A percentile compares a stretch with the other conserved stretches of the same genome.
Conservation (phyloP, 2,888 invertebrate species). For the Epirrhoe tristata region DNA sequence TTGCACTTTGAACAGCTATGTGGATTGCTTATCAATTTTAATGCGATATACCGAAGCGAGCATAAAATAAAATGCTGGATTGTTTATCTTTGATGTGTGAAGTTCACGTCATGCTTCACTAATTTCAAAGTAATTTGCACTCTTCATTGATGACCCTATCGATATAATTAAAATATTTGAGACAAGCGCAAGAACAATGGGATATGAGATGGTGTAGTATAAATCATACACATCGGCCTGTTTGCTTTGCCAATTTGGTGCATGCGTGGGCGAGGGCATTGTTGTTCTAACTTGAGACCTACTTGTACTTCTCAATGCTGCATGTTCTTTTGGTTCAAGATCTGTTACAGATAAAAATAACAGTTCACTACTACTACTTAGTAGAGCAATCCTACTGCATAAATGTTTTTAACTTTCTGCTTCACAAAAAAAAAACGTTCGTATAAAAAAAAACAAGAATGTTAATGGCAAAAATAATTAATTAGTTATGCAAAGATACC, state of each 20-base stretch:
- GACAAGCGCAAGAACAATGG: constrained; percentile 7
- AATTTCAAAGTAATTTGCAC: neutral
- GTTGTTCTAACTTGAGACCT: constrained; percentile 44
- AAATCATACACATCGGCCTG: constrained; percentile 50
- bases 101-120: neutral
- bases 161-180: neutral
- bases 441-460: neutral
- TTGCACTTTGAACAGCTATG: constrained; percentile 22
- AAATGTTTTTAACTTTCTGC: neutral
- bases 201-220: constrained; percentile 43
- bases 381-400: too few relatives aligned
- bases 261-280: constrained; percentile 53
- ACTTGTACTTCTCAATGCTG: constrained; percentile 35
- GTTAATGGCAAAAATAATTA: neutral
- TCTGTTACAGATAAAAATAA: constrained; percentile 1
- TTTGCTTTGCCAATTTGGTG: constrained; percentile 54
- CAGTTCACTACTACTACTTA: neutral
- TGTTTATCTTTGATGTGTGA: neutral
- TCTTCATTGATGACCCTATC: neutral
- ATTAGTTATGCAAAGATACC: neutral
- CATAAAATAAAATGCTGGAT: neutral
- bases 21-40: neutral
- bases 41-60: too few relatives aligned
- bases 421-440: neutral
- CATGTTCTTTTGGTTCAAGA: neutral